phyloP scores from a whole-genome alignment of 2,888 invertebrate species.

The Nymphalis urticae region DNA sequence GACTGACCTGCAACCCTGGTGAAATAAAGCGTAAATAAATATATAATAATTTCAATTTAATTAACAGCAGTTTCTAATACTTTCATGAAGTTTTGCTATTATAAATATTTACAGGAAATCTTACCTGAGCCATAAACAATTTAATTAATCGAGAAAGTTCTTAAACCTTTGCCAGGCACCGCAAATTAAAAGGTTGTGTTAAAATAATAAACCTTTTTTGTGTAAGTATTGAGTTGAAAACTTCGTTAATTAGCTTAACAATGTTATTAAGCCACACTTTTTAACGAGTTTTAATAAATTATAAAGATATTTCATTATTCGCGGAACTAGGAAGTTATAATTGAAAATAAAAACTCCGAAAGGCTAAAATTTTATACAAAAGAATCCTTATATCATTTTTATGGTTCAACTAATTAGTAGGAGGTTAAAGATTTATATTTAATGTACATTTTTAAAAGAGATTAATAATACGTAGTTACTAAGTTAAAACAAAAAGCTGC shows the following conservation, averaged over 20 bases:
- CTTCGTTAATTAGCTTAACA: conserved; percentile 1
- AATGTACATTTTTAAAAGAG: too few relatives aligned
- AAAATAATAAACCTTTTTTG: not conserved
- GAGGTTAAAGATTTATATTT: not conserved
- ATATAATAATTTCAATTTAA: too few relatives aligned
- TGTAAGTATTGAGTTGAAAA: not conserved
- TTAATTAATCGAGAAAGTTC: not conserved
- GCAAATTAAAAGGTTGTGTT: too few relatives aligned
- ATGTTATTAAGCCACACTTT: not conserved
- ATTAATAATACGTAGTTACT: too few relatives aligned
- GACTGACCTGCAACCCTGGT: too few relatives aligned
- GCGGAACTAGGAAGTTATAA: not conserved
- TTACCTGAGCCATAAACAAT: not conserved
- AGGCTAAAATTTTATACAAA: conserved; percentile 1
- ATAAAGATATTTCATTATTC: not conserved
- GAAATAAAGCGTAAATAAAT: too few relatives aligned
- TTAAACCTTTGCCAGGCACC: not conserved
- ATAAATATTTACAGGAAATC: too few relatives aligned
- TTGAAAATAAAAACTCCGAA: conserved; percentile 4
- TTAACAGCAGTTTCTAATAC: too few relatives aligned
- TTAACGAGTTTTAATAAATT: conserved; percentile 10
- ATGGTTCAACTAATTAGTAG: not conserved
- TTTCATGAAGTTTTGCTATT: too few relatives aligned
- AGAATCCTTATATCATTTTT: not conserved
- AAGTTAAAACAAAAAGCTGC: too few relatives aligned